Base-by-base conservation (phyloP, 2,113 vertebrate genomes). In the Leptocoma aspasia region DNA sequence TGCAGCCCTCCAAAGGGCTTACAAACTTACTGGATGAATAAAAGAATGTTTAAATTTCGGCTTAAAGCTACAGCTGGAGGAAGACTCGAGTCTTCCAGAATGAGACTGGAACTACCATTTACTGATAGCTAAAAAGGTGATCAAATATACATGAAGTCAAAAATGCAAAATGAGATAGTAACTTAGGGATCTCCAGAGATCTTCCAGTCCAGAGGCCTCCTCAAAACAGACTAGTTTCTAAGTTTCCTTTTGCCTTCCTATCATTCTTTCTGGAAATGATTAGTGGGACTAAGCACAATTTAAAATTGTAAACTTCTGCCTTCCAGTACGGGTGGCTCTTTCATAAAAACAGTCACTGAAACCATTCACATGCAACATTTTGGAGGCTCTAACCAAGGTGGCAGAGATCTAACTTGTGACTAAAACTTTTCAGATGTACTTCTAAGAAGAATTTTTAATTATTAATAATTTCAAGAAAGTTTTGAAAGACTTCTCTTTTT, bases 381-480 rank as follows among this genome's bases (percentile, higher is more conserved):
- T 57, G 7, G 7, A 10, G 7, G 1, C 1, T 54, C 5, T 35
- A 39, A 61, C 39, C 6, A 56, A 39, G 13, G 31, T 26, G 21
- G 11, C 8, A 59, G 16, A 39, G 19, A 44, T 68, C 14, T 33
- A 30, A 53, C 28, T 37, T 53, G 9, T 18, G 12, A 66, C 8
- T 9, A 47, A 33, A 57, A 8, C 13, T 47, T 64, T 90, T 60
- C 23, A 27, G 14, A 16, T 52, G 42, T 52, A 15, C 3, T 50
- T 39, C 3, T 22, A 28, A 41, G 26, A 20, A 18, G 2, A 35
- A 24, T 33, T 82, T 80, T 35, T 21, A 22, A 20, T 60, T 10
- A 44, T 3, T 17, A 52, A 33, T 13, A 0, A n/a, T 64, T 83
- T 54, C 0, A 50, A 35, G 50, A 63, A 37, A 11, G 3, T 23